These are phyloP conservation scores for Zoanthus solanderi DNA, from an alignment of 92 coral and sea anemone species.

Conservation along the genomic window DNA sequence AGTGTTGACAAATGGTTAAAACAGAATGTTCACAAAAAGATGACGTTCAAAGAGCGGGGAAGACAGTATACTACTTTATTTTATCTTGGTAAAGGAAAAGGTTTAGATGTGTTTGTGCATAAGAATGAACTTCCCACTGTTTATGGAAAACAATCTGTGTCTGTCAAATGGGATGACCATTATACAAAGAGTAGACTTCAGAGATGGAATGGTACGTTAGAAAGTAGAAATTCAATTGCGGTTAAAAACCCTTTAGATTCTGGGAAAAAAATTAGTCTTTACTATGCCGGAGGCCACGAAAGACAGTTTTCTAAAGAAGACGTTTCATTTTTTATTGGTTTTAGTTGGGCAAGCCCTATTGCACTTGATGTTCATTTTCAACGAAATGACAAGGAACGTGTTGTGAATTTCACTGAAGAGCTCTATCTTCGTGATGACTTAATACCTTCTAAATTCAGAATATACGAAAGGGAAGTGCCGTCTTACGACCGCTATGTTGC, in stretches of 20 bases:
- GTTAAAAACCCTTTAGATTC: slow-evolving; percentile 11
- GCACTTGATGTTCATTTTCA: slow-evolving; percentile 32
- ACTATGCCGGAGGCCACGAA: slow-evolving; percentile 39
- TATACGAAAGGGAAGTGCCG: not conserved
- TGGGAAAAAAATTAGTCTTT: slow-evolving; percentile 27
- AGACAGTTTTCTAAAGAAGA: slow-evolving; percentile 62
- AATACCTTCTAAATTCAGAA: not conserved
- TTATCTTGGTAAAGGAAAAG: slow-evolving; percentile 10
- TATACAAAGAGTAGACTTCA: not conserved
- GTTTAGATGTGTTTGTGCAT: slow-evolving; percentile 25
- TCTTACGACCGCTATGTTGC: not conserved
- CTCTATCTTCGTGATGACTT: not conserved
- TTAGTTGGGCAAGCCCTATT: slow-evolving; percentile 44
- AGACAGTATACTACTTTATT: slow-evolving; percentile 29
- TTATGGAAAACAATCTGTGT: not conserved
- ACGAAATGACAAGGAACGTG: not conserved
- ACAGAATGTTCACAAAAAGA: slow-evolving; percentile 6
- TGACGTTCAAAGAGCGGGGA: slow-evolving; percentile 21
- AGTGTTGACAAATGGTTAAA: slow-evolving; percentile 26
- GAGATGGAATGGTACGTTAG: slow-evolving; percentile 6
- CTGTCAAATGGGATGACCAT: not conserved
- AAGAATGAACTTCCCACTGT: not conserved
- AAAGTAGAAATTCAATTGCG: slow-evolving; percentile 4
- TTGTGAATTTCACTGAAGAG: not conserved
- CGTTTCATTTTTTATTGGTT: slow-evolving; percentile 58